Conservation (phyloP, 1,140 invertebrate species). For the Drosophila gunungcola region DNA sequence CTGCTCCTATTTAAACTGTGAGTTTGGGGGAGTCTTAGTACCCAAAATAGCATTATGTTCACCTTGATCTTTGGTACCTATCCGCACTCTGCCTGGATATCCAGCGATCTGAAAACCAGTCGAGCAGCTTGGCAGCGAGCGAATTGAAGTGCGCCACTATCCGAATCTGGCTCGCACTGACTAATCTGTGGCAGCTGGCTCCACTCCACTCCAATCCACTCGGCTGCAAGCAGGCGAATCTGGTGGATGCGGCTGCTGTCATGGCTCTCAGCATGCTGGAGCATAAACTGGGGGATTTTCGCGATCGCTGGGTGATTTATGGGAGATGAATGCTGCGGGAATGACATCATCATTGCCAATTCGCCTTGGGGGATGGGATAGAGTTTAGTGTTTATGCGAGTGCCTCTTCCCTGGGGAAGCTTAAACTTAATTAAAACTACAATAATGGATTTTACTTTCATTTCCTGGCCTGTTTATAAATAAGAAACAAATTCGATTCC, state of each 20-base stretch:
- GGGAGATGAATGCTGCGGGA: constrained; percentile 50
- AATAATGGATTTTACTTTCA: constrained; percentile 49
- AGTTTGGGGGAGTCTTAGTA: constrained; percentile 3
- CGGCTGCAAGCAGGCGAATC: constrained; percentile 39
- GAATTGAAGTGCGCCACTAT: constrained; percentile 52
- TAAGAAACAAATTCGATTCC: constrained; percentile 38
- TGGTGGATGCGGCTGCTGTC: constrained; percentile 36
- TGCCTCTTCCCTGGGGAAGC: constrained; percentile 2
- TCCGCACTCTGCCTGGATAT: constrained; percentile 11
- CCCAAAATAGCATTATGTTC: constrained; percentile 20
- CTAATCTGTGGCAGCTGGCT: constrained; percentile 79
- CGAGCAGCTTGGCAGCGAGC: constrained; percentile 50
- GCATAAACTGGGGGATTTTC: constrained; percentile 56
- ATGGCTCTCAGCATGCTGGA: constrained; percentile 44
- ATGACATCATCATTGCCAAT: constrained; percentile 68
- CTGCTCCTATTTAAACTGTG: not conserved
- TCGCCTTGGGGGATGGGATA: constrained; percentile 23
- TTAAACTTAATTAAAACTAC: constrained; percentile 44
- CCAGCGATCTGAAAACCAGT: constrained; percentile 55
- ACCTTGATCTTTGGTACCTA: constrained; percentile 68
- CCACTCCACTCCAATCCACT: constrained; percentile 48
- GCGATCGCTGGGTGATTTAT: constrained; percentile 67
- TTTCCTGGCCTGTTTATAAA: constrained; percentile 22
- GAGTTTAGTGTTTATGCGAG: not conserved
- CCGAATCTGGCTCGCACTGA: constrained; percentile 56